phyloP scores from a whole-genome alignment of 1,140 invertebrate species.

The Plectus sambesii region DNA sequence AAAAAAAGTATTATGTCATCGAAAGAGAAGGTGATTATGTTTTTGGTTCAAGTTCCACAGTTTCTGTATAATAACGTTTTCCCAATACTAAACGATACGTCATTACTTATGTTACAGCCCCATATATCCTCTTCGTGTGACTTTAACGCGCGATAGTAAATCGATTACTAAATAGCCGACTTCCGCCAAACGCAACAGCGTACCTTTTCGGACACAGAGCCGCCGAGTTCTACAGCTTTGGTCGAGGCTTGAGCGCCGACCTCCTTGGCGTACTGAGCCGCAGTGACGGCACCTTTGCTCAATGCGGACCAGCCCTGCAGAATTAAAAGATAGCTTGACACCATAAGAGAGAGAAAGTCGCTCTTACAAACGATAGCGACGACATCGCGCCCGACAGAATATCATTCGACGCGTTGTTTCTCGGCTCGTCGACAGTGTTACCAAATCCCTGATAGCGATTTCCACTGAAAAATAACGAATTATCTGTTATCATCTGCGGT shows the following conservation, averaged over 20 bases:
- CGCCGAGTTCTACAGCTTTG: constrained; percentile 40
- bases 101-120: constrained; percentile 15
- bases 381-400: constrained; percentile 37
- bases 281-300: constrained; percentile 36
- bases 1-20: neutral
- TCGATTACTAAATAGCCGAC: neutral
- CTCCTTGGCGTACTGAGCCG: constrained; percentile 38
- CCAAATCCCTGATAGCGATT: constrained; percentile 41
- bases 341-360: neutral
- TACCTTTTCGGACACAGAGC: constrained; percentile 18
- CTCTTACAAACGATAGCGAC: constrained; percentile 30
- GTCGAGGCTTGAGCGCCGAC: constrained; percentile 31
- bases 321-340: constrained; percentile 11
- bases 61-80: constrained; percentile 4
- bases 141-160: neutral
- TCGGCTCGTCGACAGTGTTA: constrained; percentile 32
- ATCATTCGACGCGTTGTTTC: constrained; percentile 21
- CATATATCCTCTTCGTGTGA: constrained; percentile 15
- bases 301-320: constrained; percentile 39
- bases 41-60: constrained; percentile 11
- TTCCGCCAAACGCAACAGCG: neutral
- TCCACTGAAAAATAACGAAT: too few relatives aligned
- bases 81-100: neutral
- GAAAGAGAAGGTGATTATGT: too few relatives aligned
- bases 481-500: too few relatives aligned